Percentiles rank a stretch among this genome's conserved stretches.
These are phyloP conservation scores for Hesperia comma DNA, from an alignment of 2,888 invertebrate genomes.

Conservation along the genomic window DNA sequence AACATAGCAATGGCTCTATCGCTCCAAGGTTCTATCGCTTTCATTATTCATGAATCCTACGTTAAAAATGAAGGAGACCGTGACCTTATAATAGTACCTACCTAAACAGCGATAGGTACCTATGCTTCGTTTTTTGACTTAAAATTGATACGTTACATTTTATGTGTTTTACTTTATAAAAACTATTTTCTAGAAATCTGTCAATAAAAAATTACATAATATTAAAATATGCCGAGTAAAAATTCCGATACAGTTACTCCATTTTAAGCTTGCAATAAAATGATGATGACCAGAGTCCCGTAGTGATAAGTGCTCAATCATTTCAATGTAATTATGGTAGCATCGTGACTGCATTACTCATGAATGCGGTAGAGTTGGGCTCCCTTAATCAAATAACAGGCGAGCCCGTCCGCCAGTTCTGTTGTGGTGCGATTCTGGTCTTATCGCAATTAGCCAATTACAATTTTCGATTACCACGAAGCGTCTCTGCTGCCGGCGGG, in stretches of 20 bases:
- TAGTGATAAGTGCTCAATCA: conserved; percentile 25
- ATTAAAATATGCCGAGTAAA: not conserved
- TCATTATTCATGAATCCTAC: too few species aligned
- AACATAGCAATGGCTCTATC: too few species aligned
- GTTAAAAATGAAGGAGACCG: too few species aligned
- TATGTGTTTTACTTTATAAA: too few species aligned
- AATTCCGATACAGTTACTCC: conserved; percentile 1
- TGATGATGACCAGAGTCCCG: conserved; percentile 16
- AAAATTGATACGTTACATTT: not conserved
- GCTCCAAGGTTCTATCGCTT: too few species aligned
- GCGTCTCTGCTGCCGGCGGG: conserved; percentile 59
- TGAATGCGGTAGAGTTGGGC: conserved; percentile 34
- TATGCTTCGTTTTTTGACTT: not conserved
- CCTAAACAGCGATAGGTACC: too few species aligned
- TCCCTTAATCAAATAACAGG: conserved; percentile 33
- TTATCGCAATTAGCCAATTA: conserved; percentile 67
- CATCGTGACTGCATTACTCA: conserved; percentile 24
- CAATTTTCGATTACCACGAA: conserved; percentile 72
- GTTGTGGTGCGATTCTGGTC: conserved; percentile 46
- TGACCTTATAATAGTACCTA: too few species aligned
- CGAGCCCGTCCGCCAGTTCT: conserved; percentile 16
- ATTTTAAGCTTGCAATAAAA: conserved; percentile 8
- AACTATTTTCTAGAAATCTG: too few species aligned
- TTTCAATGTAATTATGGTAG: conserved; percentile 23
- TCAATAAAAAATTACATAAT: too few species aligned